Conservation (phyloP, 1,140 invertebrate genomes). For the Phortica variegata region DNA sequence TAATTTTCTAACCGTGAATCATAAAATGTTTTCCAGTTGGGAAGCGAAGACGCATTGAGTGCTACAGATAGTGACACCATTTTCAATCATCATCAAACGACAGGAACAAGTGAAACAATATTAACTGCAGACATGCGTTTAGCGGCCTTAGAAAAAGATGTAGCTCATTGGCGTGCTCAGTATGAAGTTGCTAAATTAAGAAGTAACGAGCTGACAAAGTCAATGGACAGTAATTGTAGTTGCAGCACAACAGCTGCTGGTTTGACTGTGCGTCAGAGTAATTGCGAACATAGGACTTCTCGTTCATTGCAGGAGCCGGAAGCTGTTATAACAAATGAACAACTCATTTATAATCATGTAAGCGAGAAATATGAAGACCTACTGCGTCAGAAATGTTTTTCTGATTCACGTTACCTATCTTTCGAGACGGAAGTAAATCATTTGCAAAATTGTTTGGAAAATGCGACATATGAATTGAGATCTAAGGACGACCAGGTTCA, state of each 20-base stretch:
- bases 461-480: constrained; percentile 50
- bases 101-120: constrained; percentile 15
- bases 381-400: constrained; percentile 36
- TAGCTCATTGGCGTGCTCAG: constrained; percentile 63
- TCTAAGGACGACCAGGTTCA: constrained; percentile 59
- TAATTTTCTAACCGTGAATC: background rate
- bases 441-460: constrained; percentile 51
- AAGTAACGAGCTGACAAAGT: constrained; percentile 27
- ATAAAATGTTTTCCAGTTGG: constrained; percentile 56
- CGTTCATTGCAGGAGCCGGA: constrained; percentile 34
- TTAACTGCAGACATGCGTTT: constrained; percentile 42
- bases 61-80: constrained; percentile 56
- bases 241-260: constrained; percentile 48
- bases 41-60: constrained; percentile 64
- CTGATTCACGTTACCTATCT: constrained; percentile 42
- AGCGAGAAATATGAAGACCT: constrained; percentile 51
- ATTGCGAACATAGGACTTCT: constrained; percentile 22
- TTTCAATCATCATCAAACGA: constrained; percentile 32
- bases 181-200: constrained; percentile 61
- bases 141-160: constrained; percentile 60
- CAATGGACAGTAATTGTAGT: constrained; percentile 26
- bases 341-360: constrained; percentile 45
- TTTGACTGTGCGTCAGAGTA: constrained; percentile 31
- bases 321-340: constrained; percentile 39
- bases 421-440: constrained; percentile 40